Evolutionary conservation across 2,797 vertebrate genomes (phyloP), one percentile per base, ranked within the genome.

Genomic region (Notamacropus eugenii): DNA sequence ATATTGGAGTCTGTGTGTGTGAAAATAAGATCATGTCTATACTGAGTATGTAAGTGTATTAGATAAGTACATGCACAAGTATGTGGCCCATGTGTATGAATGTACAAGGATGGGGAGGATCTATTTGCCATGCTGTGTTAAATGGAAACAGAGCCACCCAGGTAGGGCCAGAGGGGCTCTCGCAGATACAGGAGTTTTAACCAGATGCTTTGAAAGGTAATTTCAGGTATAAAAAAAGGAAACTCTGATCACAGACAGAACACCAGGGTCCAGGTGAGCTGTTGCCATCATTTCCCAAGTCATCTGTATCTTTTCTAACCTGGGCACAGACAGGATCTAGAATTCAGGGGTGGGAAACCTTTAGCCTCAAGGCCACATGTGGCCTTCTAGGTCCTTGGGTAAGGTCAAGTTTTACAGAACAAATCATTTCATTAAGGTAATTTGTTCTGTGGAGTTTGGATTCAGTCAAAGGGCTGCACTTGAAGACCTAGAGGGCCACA

Each of bases 181-280:
- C 56, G 92, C 11, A 54, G 57, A 93, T 56, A 12, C 31, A 50
- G 55, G 55, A 94, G 93, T 92, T 90, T 58, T 94, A 74, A 59
- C 54, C 62, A 92, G 93, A 67, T 56, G 46, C 40, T 95, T 93
- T 93, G 67, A 94, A 96, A 58, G 96, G 34, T 5, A 55, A 96
- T 91, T 94, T 95, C 91, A 82, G 93, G 93, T 56, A 46, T 54
- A 91, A 57, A 5, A 8, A 8, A 14, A 54, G 54, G 27, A 92
- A 87, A 0, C 52, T 90, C 62, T 55, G 24, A 46, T 93, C 56
- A 87, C 95, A 96, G 93, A 31, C 29, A 94, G 94, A 29, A 31
- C 27, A 92, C 91, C 1, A 8, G 28, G 12, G 54, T 93, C 59
- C 91, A 31, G 28, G 12, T 57, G 24, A 91, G 31, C 92, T 59